These are phyloP conservation scores for Athene noctua DNA, from an alignment of 2,113 vertebrate genomes.

Conservation along the genomic window DNA sequence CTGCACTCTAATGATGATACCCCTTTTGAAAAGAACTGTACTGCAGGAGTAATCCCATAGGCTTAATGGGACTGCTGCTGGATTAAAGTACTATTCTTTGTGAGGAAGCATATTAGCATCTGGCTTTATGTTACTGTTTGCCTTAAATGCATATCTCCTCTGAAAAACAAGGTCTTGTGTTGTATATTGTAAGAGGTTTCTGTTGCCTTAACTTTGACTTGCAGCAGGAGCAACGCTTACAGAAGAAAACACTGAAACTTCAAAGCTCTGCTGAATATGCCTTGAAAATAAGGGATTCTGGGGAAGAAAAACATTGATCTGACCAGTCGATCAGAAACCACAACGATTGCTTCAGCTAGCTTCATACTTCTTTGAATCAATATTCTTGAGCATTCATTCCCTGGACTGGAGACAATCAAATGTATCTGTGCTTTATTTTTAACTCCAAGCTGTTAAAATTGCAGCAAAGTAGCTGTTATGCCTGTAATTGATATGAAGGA, in stretches of 20 bases:
- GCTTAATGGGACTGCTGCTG: not conserved
- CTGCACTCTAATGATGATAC: not conserved
- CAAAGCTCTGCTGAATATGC: not conserved
- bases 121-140: not conserved
- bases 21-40: not conserved
- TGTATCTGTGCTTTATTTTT: not conserved
- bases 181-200: not conserved
- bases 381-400: not conserved
- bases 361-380: not conserved
- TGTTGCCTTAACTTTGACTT: not conserved
- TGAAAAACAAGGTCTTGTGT: not conserved
- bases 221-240: not conserved
- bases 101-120: not conserved
- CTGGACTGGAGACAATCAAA: not conserved
- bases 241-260: not conserved
- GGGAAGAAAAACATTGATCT: not conserved
- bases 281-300: not conserved
- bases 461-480: not conserved
- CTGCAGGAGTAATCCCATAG: not conserved
- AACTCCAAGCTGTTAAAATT: not conserved
- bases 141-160: not conserved
- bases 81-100: not conserved
- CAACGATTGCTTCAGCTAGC: not conserved
- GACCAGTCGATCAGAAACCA: not conserved
- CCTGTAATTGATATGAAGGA: not conserved